These are phyloP conservation scores for Heteromormyrus szaboi DNA, from an alignment of 2,797 vertebrate species.

Conservation along the genomic window DNA sequence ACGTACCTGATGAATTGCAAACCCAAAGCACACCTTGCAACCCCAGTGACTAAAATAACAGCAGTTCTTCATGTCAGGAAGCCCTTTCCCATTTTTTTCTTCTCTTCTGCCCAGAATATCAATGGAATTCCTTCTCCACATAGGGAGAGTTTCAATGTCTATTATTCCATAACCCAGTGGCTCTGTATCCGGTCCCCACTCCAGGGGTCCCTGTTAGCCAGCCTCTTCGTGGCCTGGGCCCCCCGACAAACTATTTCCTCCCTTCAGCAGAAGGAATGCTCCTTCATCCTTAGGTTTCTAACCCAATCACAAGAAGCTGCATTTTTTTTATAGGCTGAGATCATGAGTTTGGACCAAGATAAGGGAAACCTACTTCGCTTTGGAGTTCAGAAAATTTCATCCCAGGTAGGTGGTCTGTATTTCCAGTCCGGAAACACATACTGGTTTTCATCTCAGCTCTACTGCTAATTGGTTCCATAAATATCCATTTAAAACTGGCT, in stretches of 20 bases:
- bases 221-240: not conserved
- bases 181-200: not conserved
- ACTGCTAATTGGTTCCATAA: not conserved
- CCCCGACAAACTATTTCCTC: not conserved
- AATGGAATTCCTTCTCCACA: not conserved
- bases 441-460: not conserved
- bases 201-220: not conserved
- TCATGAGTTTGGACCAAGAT: not conserved
- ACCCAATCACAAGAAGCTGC: not conserved
- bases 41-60: conserved; percentile 37
- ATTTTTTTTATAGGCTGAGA: not conserved
- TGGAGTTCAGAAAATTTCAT: not conserved
- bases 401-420: not conserved
- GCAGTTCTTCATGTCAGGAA: conserved; percentile 45
- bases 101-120: conserved; percentile 20
- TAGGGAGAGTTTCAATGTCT: not conserved
- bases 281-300: not conserved
- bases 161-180: not conserved
- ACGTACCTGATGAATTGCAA: conserved; percentile 56
- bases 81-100: conserved; percentile 11
- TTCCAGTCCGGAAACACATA: not conserved
- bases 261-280: not conserved
- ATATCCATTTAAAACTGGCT: too few relatives aligned
- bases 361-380: not conserved
- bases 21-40: conserved; percentile 40